phyloP scores from a whole-genome alignment of 2,888 invertebrate species.

The Hypselothyrea guttata region DNA sequence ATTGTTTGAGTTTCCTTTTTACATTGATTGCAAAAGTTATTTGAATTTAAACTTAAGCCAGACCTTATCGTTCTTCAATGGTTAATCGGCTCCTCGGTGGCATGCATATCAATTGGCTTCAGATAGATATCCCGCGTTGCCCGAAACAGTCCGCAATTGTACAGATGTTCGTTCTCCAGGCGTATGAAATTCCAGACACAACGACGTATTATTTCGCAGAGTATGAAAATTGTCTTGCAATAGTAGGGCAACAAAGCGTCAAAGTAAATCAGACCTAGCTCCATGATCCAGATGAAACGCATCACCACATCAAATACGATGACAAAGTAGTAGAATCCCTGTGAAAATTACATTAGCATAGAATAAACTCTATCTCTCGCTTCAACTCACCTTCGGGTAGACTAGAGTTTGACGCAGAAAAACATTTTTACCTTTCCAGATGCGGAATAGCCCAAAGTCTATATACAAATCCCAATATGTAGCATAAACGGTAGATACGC shows the following conservation, averaged over 20 bases:
- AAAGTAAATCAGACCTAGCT: conserved; percentile 90
- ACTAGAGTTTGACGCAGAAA: conserved; percentile 96
- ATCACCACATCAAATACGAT: conserved; percentile 95
- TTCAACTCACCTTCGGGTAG: conserved; percentile 91
- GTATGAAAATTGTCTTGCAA: conserved; percentile 89
- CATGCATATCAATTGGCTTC: neutral
- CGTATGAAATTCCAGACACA: conserved; percentile 99
- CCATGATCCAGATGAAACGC: conserved; percentile 94
- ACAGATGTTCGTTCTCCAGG: conserved; percentile 98
- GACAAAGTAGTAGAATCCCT: conserved; percentile 92
- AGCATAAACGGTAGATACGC: conserved; percentile 94
- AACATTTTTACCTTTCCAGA: conserved; percentile 92
- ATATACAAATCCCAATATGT: conserved; percentile 98
- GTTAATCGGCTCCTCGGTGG: neutral
- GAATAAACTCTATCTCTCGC: too few relatives aligned
- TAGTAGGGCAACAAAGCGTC: conserved; percentile 87
- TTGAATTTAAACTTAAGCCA: too few relatives aligned
- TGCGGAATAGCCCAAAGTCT: conserved; percentile 98
- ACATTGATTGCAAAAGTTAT: neutral
- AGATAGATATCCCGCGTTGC: conserved; percentile 98
- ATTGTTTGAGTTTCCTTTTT: neutral
- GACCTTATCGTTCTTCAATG: too few relatives aligned
- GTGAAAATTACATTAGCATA: too few relatives aligned
- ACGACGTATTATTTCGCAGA: conserved; percentile 91
- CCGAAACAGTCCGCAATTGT: conserved; percentile 98